These are phyloP conservation scores for Cervus canadensis DNA, from an alignment of 2,113 vertebrate genomes.

Conservation along the genomic window DNA sequence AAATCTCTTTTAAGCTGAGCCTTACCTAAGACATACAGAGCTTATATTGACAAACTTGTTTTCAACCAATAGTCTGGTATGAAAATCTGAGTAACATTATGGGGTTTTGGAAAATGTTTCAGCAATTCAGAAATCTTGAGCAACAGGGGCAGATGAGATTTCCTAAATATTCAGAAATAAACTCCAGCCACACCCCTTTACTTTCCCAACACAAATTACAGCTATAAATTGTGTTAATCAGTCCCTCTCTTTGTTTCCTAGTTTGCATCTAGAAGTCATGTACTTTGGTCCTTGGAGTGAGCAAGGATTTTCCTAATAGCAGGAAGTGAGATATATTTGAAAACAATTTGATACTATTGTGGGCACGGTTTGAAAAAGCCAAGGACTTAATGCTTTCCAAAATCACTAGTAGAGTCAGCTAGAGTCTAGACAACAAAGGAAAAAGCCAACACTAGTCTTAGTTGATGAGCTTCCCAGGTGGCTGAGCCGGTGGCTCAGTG, in stretches of 20 bases:
- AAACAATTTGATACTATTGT: not conserved
- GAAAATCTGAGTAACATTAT: not conserved
- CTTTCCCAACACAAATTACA: not conserved
- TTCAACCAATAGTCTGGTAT: not conserved
- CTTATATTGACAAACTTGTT: not conserved
- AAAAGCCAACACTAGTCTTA: not conserved
- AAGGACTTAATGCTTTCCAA: not conserved
- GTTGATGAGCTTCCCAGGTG: not conserved
- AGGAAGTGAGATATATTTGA: not conserved
- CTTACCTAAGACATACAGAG: not conserved
- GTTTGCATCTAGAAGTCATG: not conserved
- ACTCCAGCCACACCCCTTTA: not conserved
- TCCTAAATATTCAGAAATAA: constrained; percentile 31
- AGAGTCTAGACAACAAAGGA: not conserved
- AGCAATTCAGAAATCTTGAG: not conserved
- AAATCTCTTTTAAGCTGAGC: not conserved
- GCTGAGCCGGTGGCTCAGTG: not conserved
- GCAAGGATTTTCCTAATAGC: not conserved
- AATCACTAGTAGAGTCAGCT: not conserved
- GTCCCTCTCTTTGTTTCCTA: not conserved
- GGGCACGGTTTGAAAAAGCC: not conserved
- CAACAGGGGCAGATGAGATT: not conserved
- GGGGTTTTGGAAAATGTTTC: not conserved
- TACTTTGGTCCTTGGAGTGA: not conserved
- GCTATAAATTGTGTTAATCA: not conserved